These are phyloP conservation scores for Dione juno DNA, from an alignment of 2,888 invertebrate species.

Conservation along the genomic window DNA sequence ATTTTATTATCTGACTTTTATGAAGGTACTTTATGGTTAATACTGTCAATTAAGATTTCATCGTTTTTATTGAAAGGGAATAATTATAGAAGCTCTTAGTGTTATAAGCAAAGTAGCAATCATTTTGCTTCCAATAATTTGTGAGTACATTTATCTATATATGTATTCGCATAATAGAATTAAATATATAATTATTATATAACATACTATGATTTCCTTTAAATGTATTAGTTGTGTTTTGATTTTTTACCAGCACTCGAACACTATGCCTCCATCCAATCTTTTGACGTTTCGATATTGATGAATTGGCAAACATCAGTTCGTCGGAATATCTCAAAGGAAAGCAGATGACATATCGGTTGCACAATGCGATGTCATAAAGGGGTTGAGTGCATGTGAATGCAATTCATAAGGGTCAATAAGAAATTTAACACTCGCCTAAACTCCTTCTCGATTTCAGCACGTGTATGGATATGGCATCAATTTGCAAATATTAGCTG, in stretches of 20 bases:
- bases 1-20: constrained; percentile 46
- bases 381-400: constrained; percentile 78
- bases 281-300: constrained; percentile 40
- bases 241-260: constrained; percentile 9
- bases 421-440: constrained; percentile 71
- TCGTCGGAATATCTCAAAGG: constrained; percentile 76
- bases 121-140: constrained; percentile 35
- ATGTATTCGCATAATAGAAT: background rate
- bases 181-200: background rate
- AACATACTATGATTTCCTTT: background rate
- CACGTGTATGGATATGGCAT: constrained; percentile 67
- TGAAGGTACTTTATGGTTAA: constrained; percentile 44
- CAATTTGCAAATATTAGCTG: constrained; percentile 32
- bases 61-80: constrained; percentile 37
- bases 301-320: constrained; percentile 45
- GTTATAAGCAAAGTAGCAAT: constrained; percentile 33
- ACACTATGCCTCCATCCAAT: constrained; percentile 41
- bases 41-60: constrained; percentile 44
- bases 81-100: constrained; percentile 41
- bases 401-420: constrained; percentile 80
- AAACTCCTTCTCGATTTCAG: constrained; percentile 62
- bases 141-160: constrained; percentile 9
- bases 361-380: constrained; percentile 74
- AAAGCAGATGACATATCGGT: constrained; percentile 77
- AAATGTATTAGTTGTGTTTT: background rate